Percentiles rank a stretch among this genome's conserved stretches.
Conservation (phyloP, 2,888 invertebrate species). For the Netelia melanura region DNA sequence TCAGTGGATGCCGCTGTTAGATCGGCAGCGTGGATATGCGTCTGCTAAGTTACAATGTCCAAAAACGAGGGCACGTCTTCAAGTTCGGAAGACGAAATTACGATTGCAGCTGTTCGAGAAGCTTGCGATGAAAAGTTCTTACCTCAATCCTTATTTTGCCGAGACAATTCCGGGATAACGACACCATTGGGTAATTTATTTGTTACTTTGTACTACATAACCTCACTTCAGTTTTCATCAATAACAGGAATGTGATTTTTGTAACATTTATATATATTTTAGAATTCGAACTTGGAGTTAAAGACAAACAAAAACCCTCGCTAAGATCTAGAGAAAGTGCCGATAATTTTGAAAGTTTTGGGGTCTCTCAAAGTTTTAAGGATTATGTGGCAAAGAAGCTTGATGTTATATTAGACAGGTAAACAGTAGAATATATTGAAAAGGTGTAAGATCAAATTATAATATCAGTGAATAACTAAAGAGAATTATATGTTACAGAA, state of each 20-base stretch:
- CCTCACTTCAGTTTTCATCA: conserved; percentile 36
- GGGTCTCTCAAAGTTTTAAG: conserved; percentile 75
- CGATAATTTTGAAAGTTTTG: conserved; percentile 74
- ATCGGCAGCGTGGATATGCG: not conserved
- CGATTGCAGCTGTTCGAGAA: conserved; percentile 74
- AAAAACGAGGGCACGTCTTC: conserved; percentile 66
- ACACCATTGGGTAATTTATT: conserved; percentile 29
- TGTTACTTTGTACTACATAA: conserved; percentile 30
- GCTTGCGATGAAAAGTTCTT: conserved; percentile 77
- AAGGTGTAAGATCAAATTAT: not conserved
- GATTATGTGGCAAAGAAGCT: conserved; percentile 78
- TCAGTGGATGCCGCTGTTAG: not conserved
- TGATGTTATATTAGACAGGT: conserved; percentile 76
- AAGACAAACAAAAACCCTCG: conserved; percentile 36
- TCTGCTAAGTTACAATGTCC: conserved; percentile 20
- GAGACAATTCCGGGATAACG: conserved; percentile 35
- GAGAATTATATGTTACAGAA: conserved; percentile 71
- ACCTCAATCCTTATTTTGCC: conserved; percentile 70
- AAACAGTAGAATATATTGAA: conserved; percentile 47
- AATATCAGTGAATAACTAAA: conserved; percentile 16
- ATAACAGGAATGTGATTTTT: not conserved
- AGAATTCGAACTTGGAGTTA: not conserved
- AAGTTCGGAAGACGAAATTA: conserved; percentile 78
- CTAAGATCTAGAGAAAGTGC: conserved; percentile 58
- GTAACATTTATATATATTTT: not conserved